Conservation (phyloP, 2,888 invertebrate genomes). For the Cerceris ruficornis region DNA sequence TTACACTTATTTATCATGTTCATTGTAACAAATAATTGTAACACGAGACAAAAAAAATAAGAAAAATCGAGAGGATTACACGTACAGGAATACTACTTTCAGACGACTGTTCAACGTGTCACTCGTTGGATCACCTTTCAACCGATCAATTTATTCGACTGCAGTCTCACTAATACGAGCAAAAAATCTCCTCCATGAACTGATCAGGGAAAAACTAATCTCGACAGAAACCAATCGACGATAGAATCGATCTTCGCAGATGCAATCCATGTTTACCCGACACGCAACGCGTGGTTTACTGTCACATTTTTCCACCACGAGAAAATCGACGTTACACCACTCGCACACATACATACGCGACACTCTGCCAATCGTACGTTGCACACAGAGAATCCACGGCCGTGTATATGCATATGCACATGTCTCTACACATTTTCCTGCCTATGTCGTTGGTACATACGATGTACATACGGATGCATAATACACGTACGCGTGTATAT, state of each 20-base stretch:
- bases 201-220: neutral
- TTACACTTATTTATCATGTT: no score
- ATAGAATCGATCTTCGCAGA: neutral
- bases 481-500: neutral
- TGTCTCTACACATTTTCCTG: slow-evolving; percentile 34
- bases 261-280: slow-evolving; percentile 10
- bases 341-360: slow-evolving; percentile 30
- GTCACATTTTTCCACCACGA: slow-evolving; percentile 33
- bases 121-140: slow-evolving; percentile 14
- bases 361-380: slow-evolving; percentile 39
- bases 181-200: neutral
- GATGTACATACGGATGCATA: slow-evolving; percentile 6
- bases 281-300: slow-evolving; percentile 7
- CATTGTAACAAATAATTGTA: no score
- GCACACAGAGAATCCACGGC: slow-evolving; percentile 52
- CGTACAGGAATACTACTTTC: neutral
- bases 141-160: slow-evolving; percentile 16
- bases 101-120: neutral
- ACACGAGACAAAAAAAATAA: neutral
- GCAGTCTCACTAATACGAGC: neutral
- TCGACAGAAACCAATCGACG: neutral
- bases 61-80: neutral
- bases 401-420: slow-evolving; percentile 45
- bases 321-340: slow-evolving; percentile 25
- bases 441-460: slow-evolving; percentile 18